Evolutionary conservation across 1,140 invertebrate genomes (phyloP).

Genomic region (Propsilocerus akamusi): DNA sequence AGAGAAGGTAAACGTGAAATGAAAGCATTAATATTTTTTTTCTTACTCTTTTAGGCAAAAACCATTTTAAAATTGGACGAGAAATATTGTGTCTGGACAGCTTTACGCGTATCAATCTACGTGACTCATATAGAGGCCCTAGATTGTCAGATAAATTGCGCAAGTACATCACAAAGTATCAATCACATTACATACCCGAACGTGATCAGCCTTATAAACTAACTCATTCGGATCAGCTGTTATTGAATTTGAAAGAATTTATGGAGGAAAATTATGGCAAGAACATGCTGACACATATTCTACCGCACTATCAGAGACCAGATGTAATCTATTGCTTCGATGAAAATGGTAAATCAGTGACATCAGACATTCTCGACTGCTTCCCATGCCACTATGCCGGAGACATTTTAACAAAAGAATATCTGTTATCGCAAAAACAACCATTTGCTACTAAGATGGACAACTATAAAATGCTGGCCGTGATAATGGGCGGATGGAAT

Average conservation of each 20-base stretch:
- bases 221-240: constrained; percentile 23
- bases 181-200: constrained; percentile 25
- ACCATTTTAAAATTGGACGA: constrained; percentile 12
- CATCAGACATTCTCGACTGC: constrained; percentile 15
- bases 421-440: constrained; percentile 16
- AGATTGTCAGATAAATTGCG: constrained; percentile 21
- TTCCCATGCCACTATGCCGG: constrained; percentile 13
- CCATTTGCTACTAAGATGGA: constrained; percentile 13
- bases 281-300: constrained; percentile 23
- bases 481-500: constrained; percentile 26
- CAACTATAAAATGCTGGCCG: constrained; percentile 21
- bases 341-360: constrained; percentile 9
- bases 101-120: constrained; percentile 30
- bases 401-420: constrained; percentile 13
- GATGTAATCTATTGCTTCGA: constrained; percentile 23
- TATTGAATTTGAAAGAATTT: constrained; percentile 24
- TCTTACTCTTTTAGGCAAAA: constrained; percentile 10
- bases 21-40: constrained; percentile 4
- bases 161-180: constrained; percentile 24
- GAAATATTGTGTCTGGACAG: constrained; percentile 33
- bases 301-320: constrained; percentile 32
- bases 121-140: constrained; percentile 30
- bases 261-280: constrained; percentile 13
- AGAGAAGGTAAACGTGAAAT: constrained; percentile 7
- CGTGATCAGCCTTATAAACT: constrained; percentile 23